Evolutionary conservation across 2,888 invertebrate species (phyloP).

Genomic region (Sphaerophoria rueppellii): DNA sequence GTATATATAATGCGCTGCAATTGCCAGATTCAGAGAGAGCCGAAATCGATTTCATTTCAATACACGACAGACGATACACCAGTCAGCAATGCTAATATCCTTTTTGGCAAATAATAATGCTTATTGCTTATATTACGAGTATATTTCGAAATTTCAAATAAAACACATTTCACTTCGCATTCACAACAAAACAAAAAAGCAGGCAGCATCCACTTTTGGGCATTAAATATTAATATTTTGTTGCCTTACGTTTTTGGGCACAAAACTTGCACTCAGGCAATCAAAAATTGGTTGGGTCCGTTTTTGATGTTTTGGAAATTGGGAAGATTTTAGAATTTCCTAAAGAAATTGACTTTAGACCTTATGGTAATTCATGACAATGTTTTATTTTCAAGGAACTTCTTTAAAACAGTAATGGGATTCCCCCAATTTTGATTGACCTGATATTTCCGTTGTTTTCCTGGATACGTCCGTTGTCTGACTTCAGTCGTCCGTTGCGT

Average conservation of each 20-base stretch:
- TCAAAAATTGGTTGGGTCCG: neutral
- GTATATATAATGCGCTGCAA: conserved; percentile 5
- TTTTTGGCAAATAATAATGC: conserved; percentile 47
- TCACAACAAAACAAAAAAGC: neutral
- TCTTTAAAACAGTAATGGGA: too few relatives aligned
- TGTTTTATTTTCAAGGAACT: too few relatives aligned
- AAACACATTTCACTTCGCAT: neutral
- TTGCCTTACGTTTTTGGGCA: neutral
- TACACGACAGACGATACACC: neutral
- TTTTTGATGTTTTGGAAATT: too few relatives aligned
- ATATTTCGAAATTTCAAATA: conserved; percentile 9
- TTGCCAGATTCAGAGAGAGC: conserved; percentile 6
- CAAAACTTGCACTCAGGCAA: neutral
- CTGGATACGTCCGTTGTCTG: too few relatives aligned
- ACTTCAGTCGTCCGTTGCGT: too few relatives aligned
- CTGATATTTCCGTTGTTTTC: too few relatives aligned
- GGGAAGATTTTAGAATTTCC: too few relatives aligned
- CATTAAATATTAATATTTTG: neutral
- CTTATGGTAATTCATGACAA: too few relatives aligned
- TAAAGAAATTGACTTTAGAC: too few relatives aligned
- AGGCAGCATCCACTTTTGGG: neutral
- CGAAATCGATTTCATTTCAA: conserved; percentile 29
- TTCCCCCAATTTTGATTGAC: too few relatives aligned
- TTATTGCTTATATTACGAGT: neutral
- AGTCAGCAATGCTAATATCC: conserved; percentile 48